These are phyloP conservation scores for Drosophila hamatofila DNA, from an alignment of 2,888 invertebrate genomes.

Conservation along the genomic window DNA sequence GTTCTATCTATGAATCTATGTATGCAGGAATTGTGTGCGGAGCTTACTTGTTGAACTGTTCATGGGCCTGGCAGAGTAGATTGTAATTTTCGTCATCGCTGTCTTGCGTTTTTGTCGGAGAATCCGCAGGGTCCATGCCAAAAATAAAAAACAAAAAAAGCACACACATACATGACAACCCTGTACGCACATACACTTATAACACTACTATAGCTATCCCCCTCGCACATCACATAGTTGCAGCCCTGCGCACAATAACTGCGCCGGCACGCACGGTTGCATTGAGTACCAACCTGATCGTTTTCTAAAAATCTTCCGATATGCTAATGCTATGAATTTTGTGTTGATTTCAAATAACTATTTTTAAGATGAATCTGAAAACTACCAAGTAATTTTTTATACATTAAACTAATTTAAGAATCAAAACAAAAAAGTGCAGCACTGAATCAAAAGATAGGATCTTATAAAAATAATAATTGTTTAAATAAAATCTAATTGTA, in stretches of 20 bases:
- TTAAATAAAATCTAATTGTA: background rate
- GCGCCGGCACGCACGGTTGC: conserved; percentile 9
- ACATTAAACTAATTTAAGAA: background rate
- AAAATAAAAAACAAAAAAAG: conserved; percentile 69
- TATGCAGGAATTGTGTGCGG: background rate
- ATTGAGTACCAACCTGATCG: background rate
- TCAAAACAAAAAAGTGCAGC: background rate
- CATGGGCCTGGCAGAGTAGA: conserved; percentile 82
- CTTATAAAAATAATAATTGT: background rate
- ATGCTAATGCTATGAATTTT: too few relatives aligned
- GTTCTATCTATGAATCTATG: background rate
- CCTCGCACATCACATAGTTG: conserved; percentile 24
- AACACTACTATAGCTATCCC: conserved; percentile 22
- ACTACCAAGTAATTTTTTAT: background rate
- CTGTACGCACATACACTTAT: conserved; percentile 25
- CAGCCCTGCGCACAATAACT: conserved; percentile 44
- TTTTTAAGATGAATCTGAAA: background rate
- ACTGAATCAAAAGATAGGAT: background rate
- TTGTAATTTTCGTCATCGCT: conserved; percentile 81
- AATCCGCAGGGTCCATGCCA: conserved; percentile 77
- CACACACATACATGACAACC: conserved; percentile 50
- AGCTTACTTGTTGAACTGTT: conserved; percentile 82
- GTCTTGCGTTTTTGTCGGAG: conserved; percentile 74
- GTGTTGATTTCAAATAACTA: background rate
- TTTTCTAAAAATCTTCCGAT: too few relatives aligned